Conservation (phyloP, 1,140 invertebrate genomes). For the Formica exsecta region DNA sequence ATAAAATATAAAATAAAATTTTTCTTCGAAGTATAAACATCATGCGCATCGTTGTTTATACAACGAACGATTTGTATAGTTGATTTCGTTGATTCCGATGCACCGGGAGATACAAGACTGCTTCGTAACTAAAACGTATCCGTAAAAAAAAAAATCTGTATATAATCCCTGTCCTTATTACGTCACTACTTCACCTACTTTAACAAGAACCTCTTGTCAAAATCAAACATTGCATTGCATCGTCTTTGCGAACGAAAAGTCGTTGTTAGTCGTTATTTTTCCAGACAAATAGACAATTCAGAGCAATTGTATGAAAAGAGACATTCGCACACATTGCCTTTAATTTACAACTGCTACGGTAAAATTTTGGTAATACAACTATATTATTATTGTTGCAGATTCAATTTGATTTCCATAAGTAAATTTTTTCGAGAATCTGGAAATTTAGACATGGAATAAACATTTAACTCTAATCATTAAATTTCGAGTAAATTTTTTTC, state of each 20-base stretch:
- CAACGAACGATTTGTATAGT: neutral
- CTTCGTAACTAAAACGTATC: neutral
- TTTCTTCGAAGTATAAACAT: neutral
- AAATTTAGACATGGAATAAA: too few species aligned
- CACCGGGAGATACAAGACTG: neutral
- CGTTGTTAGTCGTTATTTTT: conserved; percentile 17
- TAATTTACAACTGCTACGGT: neutral
- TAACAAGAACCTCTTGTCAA: conserved; percentile 7
- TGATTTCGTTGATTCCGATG: neutral
- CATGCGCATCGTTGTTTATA: neutral
- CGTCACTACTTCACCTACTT: neutral
- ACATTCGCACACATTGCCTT: neutral
- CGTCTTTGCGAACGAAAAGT: conserved; percentile 1
- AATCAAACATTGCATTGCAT: conserved; percentile 9
- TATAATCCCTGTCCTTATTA: conserved; percentile 1
- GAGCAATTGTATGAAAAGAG: neutral
- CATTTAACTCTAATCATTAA: too few species aligned
- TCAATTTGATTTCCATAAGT: neutral
- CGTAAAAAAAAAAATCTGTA: neutral
- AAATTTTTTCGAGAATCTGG: neutral
- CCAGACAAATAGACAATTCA: neutral
- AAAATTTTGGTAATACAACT: neutral
- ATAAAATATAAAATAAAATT: neutral
- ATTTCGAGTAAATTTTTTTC: conserved; percentile 3
- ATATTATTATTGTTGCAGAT: neutral